Evolutionary conservation across 2,797 vertebrate species (phyloP), one percentile per base, ranked within the genome.

Genomic region (Antennarius maculatus): DNA sequence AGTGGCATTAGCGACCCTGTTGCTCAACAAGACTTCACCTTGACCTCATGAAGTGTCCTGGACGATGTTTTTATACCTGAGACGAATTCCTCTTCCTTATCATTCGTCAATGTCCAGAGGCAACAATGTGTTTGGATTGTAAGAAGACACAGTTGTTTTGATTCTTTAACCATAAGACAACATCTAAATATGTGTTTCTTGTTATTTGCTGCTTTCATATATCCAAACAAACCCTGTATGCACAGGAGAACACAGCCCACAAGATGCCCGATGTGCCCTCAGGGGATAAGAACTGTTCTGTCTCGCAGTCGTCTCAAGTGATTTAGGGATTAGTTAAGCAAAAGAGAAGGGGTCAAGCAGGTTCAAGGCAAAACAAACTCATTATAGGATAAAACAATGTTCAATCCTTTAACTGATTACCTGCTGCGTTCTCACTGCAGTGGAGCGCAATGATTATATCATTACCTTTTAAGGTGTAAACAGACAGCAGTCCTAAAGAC

Each of bases 291-390:
- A 23, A 59, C 53, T 11, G 39, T 61, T 74, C 68, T 60, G 63
- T 77, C 47, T 69, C 39, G 52, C 51, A 60, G 56, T 61, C 66
- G 46, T 45, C 66, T 61, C 53, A 61, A 66, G 76, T 63, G 70
- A 88, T 88, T 79, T 83, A 82, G 59, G 76, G 77, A 88, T 88
- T 80, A 85, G 59, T 47, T 13, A 15, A 16, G 65, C 65, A 71
- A 81, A 80, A 62, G 61, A 66, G 61, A 74, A 66, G 41, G 71
- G 52, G 45, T 56, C 78, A 81, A 88, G 88, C 75, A 84, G 67
- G 71, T 71, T 59, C 43, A 7, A 61, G 79, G 79, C 71, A 70
- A 80, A 77, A 78, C 66, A 77, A 86, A 84, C 76, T 78, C 70
- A 74, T 82, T 71, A 71, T 61, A 62, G 51, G 52, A 48, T 41